phyloP scores from a whole-genome alignment of 2,113 vertebrate genomes.

The Abramis brama region DNA sequence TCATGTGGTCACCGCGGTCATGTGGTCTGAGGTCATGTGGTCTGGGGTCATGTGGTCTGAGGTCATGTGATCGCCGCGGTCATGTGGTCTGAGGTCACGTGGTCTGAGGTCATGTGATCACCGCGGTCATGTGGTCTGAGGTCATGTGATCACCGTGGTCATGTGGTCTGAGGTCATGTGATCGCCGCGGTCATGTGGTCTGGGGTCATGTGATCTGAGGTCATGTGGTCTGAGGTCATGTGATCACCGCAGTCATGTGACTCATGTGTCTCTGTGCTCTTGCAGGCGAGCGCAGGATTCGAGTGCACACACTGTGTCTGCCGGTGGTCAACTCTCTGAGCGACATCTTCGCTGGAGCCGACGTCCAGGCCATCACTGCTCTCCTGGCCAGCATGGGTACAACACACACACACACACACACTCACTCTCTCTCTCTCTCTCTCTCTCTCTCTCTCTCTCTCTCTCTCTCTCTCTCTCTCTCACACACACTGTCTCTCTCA shows the following conservation, averaged over 20 bases:
- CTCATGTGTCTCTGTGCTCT: not conserved
- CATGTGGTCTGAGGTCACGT: not conserved
- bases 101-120: no score
- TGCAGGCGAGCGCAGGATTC: constrained; percentile 92
- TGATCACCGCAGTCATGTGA: not conserved
- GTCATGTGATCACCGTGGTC: not conserved
- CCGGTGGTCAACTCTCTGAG: constrained; percentile 90
- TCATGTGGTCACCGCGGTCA: not conserved
- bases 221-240: no score
- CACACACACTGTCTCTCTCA: no score
- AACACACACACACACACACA: no score
- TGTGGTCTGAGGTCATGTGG: no score
- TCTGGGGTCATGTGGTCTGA: no score
- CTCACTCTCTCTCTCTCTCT: no score
- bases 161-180: no score
- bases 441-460: no score
- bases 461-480: no score
- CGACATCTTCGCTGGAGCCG: constrained; percentile 92
- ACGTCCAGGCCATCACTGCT: constrained; percentile 92
- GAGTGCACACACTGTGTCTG: constrained; percentile 95
- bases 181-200: no score
- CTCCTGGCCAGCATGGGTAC: constrained; percentile 95
- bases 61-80: not conserved
- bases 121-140: not conserved
- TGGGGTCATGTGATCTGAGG: no score